Base-by-base conservation (phyloP, 2,888 invertebrate species). In the Trissoscelio sp. region DNA sequence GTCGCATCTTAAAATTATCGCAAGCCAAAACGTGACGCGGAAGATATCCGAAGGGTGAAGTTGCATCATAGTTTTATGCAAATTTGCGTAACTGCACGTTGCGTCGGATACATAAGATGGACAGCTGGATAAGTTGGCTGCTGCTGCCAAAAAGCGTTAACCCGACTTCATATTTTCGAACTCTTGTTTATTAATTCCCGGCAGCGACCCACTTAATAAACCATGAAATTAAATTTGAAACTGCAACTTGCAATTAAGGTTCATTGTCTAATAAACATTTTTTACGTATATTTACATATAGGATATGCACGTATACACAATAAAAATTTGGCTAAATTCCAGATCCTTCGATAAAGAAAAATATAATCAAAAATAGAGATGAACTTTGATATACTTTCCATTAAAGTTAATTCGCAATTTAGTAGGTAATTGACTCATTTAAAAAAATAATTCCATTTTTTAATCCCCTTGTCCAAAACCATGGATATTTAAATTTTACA, bases 1-100 rank as follows among this genome's bases (percentile, higher is more conserved):
- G 53, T 31, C 60, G 18, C 58, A 37, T 72, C 72, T 72, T 72
- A 72, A 72, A 72, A 72, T 72, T 72, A 60, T 60, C 72, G 60
- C 60, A 28, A 72, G 51, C 60, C 39, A 22, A 60, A 72, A 72
- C 72, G 72, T 72, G 72, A 60, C 53, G 72, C 60, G 2, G 51
- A 72, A 60, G 53, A 72, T 72, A 72, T 72, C 60, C n/a, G 60
- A 60, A 62, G 72, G 60, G 51, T 62, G 28, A 72, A 72, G 9
- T 72, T 72, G 39, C 42, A 53, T 62, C 58, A 72, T 31, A 51
- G 72, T 72, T 72, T 72, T 72, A 60, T 60, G 58, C 72, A 72
- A 60, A 72, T 72, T 51, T 18, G 5, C 42, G 28, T 39, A 53
- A 60, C 51, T 72, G 42, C 48, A 3, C 46, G 20, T 28, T 51